These are phyloP conservation scores for Holcopasites calliopsidis DNA, from an alignment of 1,140 invertebrate genomes.

Conservation along the genomic window DNA sequence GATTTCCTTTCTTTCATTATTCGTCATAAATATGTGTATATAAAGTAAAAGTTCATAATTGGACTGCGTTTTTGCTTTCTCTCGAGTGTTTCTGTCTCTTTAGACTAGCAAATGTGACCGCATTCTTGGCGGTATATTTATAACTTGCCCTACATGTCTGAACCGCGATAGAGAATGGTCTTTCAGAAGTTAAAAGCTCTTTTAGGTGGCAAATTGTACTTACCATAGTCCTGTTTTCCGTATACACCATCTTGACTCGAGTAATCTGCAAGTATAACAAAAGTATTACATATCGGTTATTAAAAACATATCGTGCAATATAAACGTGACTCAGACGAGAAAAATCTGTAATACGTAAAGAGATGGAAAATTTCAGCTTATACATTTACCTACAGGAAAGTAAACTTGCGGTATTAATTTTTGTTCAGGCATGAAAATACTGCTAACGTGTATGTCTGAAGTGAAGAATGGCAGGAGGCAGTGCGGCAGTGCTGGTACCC, in stretches of 20 bases:
- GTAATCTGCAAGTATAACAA: slow-evolving; percentile 73
- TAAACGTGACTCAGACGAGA: slow-evolving; percentile 56
- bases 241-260: slow-evolving; percentile 74
- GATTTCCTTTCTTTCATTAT: background rate
- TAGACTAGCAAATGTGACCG: slow-evolving; percentile 8
- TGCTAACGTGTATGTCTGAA: slow-evolving; percentile 22
- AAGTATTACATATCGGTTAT: slow-evolving; percentile 4
- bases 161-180: background rate
- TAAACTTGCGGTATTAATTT: background rate
- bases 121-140: background rate
- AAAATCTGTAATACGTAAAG: slow-evolving; percentile 43
- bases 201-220: slow-evolving; percentile 68
- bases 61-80: background rate
- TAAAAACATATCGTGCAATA: background rate
- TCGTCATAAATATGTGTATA: background rate
- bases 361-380: background rate
- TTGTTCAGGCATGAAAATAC: slow-evolving; percentile 4
- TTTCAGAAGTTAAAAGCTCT: slow-evolving; percentile 33
- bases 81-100: background rate
- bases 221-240: slow-evolving; percentile 78
- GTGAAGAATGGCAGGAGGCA: slow-evolving; percentile 64
- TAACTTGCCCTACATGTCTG: background rate
- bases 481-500: slow-evolving; percentile 61
- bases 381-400: background rate
- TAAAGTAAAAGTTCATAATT: slow-evolving; percentile 1